Evolutionary conservation across 2,888 invertebrate genomes (phyloP).

Genomic region (Sycophila texana): DNA sequence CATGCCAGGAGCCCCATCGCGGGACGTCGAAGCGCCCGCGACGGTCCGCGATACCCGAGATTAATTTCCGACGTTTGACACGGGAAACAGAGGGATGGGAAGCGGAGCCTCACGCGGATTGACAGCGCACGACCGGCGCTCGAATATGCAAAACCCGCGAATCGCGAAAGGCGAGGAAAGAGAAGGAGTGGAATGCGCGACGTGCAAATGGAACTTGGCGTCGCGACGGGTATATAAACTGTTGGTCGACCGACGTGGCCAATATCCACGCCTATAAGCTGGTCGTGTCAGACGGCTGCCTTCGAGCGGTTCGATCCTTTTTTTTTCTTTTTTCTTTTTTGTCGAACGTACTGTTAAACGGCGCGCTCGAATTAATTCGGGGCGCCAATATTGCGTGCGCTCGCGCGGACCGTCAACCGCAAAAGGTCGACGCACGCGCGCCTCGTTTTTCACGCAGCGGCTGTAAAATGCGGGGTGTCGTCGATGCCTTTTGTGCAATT

Average conservation of each 20-base stretch:
- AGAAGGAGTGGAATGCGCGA: not conserved
- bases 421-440: not conserved
- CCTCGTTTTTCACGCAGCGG: not conserved
- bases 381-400: not conserved
- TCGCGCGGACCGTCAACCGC: not conserved
- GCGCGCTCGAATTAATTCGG: too few relatives aligned
- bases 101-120: slow-evolving; percentile 23
- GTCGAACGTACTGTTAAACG: too few relatives aligned
- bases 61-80: slow-evolving; percentile 42
- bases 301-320: not conserved
- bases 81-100: not conserved
- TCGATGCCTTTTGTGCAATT: slow-evolving; percentile 4
- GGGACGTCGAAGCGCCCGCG: not conserved
- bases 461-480: slow-evolving; percentile 1
- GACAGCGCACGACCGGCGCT: slow-evolving; percentile 6
- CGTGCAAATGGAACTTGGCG: slow-evolving; percentile 24
- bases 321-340: too few relatives aligned
- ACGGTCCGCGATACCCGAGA: slow-evolving; percentile 1
- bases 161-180: not conserved
- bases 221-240: not conserved
- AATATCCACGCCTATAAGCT: too few relatives aligned
- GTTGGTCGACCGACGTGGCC: not conserved
- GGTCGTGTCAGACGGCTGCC: too few relatives aligned
- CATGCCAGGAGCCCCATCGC: not conserved
- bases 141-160: slow-evolving; percentile 42